Evolutionary conservation across 1,140 invertebrate species (phyloP), one percentile per base, ranked within the genome.

Genomic region (Mycetomoellerius zeteki): DNA sequence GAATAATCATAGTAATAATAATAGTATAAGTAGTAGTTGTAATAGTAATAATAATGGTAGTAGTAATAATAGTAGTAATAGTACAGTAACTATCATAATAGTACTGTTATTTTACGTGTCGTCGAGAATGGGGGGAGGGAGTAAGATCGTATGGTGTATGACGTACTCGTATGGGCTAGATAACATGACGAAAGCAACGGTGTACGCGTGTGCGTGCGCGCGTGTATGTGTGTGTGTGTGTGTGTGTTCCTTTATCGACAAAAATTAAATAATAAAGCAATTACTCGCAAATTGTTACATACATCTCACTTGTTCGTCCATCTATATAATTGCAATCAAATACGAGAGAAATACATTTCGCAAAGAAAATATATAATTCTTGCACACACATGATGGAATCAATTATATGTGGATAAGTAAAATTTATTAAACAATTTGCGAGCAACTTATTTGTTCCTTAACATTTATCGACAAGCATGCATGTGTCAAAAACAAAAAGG

Each of bases 1-100:
- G 87, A 75, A 86, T 91, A 89, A 85, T 90, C 86, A 87, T 87
- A 81, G 73, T 90, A 72, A 73, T 82, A 77, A 87, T 72, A 86
- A 73, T 72, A 87, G 56, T 78, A 82, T 54, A 85, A 62, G 64
- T 84, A 90, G 52, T 85, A 80, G 47, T 80, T 88, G 56, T 89
- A 72, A 76, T 80, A 88, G 50, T 89, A 89, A 43, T 89, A 77
- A 47, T 73, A 33, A 47, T 71, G 58, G 71, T 85, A 75, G 50
- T 84, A 76, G 78, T 84, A 86, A 62, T 89, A 73, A 84, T 86
- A 64, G 27, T 72, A 78, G 64, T 72, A 88, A 33, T 87, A 85
- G 64, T 89, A 92, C 84, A 87, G 86, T 88, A 88, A 81, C 88
- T 88, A 88, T 88, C 91, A 76, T 91, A 92, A 72, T 86, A 88